These are phyloP conservation scores for Gymnocephalus cernua DNA, from an alignment of 2,113 vertebrate genomes.

Conservation along the genomic window DNA sequence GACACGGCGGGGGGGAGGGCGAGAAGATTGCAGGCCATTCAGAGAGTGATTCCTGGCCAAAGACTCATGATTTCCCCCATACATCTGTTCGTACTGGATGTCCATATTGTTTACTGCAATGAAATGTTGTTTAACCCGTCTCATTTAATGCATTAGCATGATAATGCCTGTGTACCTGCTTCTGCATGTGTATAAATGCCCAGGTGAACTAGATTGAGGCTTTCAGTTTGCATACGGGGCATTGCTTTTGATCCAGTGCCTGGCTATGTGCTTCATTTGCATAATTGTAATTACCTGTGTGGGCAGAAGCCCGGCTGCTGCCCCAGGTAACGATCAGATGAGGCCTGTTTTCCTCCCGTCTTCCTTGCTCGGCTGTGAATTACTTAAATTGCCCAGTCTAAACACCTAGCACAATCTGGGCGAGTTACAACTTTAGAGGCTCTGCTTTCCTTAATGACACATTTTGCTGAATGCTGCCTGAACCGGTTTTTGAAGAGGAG, in stretches of 20 bases:
- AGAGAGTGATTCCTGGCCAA: constrained; percentile 12
- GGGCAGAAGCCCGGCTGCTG: constrained; percentile 66
- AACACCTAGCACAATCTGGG: constrained; percentile 49
- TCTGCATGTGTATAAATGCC: constrained; percentile 23
- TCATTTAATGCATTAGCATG: constrained; percentile 40
- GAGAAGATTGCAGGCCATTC: constrained; percentile 57
- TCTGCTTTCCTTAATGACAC: constrained; percentile 72
- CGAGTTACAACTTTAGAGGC: constrained; percentile 45
- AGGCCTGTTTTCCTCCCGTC: constrained; percentile 51
- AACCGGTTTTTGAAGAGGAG: constrained; percentile 17
- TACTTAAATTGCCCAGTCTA: constrained; percentile 66
- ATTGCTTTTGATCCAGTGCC: constrained; percentile 65
- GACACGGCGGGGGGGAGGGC: constrained; percentile 1
- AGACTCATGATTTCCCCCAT: constrained; percentile 41
- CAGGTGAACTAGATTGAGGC: constrained; percentile 40
- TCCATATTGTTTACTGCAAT: constrained; percentile 35
- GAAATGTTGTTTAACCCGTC: constrained; percentile 38
- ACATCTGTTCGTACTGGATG: background rate
- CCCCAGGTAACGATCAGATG: constrained; percentile 74
- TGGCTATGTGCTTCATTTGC: constrained; percentile 68
- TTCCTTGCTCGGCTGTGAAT: constrained; percentile 64
- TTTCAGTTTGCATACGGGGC: constrained; percentile 44
- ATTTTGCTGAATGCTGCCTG: constrained; percentile 60
- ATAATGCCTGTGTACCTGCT: constrained; percentile 37
- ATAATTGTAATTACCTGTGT: constrained; percentile 83